Evolutionary conservation across 2,797 vertebrate genomes (phyloP), one percentile per base, ranked within the genome.

Genomic region (Hypotaenidia philippensis): DNA sequence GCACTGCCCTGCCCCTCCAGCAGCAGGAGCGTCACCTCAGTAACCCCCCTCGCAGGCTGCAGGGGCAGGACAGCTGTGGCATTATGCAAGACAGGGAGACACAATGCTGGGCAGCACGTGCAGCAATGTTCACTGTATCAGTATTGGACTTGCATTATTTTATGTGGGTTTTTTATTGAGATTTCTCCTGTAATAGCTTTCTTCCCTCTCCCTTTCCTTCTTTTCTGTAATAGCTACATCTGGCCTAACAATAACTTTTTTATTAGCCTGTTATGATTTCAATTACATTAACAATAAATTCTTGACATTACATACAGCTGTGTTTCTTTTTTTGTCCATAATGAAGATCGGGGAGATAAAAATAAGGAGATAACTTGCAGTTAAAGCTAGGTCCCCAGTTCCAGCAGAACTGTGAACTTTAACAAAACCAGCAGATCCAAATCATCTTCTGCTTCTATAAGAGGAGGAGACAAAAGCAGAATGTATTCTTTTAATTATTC

Each of bases 401-500:
- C 45, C 40, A 57, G n/a, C 4, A 12, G 36, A 78, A 79, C 34
- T 38, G 40, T 20, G 22, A 86, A 31, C 31, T 81, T 76, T 63
- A 84, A 66, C 31, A 87, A 84, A 63, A 71, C 3, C 25, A 6
- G 8, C 84, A 45, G 32, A 69, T 71, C 27, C 49, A 65, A 81
- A 89, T 55, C 34, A 55, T 56, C 82, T 52, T 32, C 29, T 18
- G 29, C 34, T 93, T 83, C 66, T 71, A 8, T 70, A 78, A 49
- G 10, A 49, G 10, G n/a, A 87, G 17, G 49, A 88, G 32, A 68
- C 32, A 84, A 84, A 91, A 90, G 17, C 56, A 82, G 77, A 60
- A 59, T 38, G 52, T 29, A 72, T 72, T 79, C 64, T 76, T 93
- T 76, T 82, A 82, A 90, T 94, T 89, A 95, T 65, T 94, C 87